Evolutionary conservation across 2,797 vertebrate species (phyloP).

Genomic region (Xiphorhynchus erythropygius): DNA sequence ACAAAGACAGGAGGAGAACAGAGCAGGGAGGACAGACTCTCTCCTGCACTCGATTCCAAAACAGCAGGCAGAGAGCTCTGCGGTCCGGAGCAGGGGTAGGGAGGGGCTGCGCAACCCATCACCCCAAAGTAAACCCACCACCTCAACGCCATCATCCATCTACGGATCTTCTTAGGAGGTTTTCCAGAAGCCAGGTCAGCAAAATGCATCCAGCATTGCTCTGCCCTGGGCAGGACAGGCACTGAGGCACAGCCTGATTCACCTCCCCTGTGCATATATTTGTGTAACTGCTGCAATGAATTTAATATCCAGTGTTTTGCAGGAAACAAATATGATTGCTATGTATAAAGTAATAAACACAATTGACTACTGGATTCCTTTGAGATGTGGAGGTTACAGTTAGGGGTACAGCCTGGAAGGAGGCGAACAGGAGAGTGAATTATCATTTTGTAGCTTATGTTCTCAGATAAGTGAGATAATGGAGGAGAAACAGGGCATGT

Average conservation of each 20-base stretch:
- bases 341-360: constrained; percentile 17
- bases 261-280: background rate
- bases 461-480: constrained; percentile 41
- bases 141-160: background rate
- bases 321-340: constrained; percentile 8
- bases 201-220: background rate
- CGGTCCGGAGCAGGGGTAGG: rapidly evolving
- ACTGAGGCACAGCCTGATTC: background rate
- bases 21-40: background rate
- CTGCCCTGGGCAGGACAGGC: background rate
- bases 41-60: background rate
- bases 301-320: background rate
- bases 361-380: background rate
- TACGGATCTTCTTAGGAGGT: background rate
- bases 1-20: background rate
- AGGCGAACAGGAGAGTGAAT: constrained; percentile 12
- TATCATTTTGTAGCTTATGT: constrained; percentile 31
- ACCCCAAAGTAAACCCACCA: background rate
- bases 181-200: background rate
- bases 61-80: background rate
- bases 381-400: background rate
- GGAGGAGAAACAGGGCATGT: background rate
- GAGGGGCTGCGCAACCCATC: background rate
- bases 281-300: background rate
- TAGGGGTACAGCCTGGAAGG: background rate